Conservation (phyloP, 2,888 invertebrate genomes). For the Zygaena filipendulae region DNA sequence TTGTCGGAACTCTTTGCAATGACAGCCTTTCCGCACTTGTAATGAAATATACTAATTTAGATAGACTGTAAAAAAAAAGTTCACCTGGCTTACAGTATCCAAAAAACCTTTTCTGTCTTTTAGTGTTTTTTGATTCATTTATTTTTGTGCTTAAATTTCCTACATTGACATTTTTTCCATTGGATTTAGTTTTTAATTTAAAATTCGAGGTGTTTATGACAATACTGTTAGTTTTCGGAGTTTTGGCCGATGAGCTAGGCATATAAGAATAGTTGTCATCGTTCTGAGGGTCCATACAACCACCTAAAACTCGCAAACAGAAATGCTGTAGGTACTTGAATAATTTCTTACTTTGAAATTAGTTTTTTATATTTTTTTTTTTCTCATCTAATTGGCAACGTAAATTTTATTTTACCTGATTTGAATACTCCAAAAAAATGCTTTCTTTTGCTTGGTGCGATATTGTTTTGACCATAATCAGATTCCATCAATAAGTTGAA, state of each 20-base stretch:
- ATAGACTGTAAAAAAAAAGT: slow-evolving; percentile 1
- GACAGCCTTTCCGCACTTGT: too few relatives aligned
- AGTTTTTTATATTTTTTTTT: too few relatives aligned
- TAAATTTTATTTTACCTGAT: slow-evolving; percentile 26
- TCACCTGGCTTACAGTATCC: slow-evolving; percentile 54
- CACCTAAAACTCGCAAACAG: slow-evolving; percentile 23
- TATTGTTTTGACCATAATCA: slow-evolving; percentile 21
- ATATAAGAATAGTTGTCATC: slow-evolving; percentile 31
- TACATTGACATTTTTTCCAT: too few relatives aligned
- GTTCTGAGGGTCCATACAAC: slow-evolving; percentile 31
- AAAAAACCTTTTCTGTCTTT: slow-evolving; percentile 27
- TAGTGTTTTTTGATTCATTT: slow-evolving; percentile 7
- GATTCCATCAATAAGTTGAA: slow-evolving; percentile 43
- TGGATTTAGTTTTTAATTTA: too few relatives aligned
- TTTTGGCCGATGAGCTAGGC: slow-evolving; percentile 20
- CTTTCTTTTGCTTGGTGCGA: slow-evolving; percentile 26
- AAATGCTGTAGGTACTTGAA: background rate
- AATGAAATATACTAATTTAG: too few relatives aligned
- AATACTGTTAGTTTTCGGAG: slow-evolving; percentile 7
- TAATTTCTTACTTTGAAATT: too few relatives aligned
- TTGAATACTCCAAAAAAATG: slow-evolving; percentile 24
- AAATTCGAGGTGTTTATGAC: slow-evolving; percentile 18
- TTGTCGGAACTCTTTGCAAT: too few relatives aligned
- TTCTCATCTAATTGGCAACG: too few relatives aligned
- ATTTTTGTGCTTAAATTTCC: slow-evolving; percentile 1